phyloP scores from a whole-genome alignment of 2,888 invertebrate genomes.

The Marasmarcha lunaedactyla region DNA sequence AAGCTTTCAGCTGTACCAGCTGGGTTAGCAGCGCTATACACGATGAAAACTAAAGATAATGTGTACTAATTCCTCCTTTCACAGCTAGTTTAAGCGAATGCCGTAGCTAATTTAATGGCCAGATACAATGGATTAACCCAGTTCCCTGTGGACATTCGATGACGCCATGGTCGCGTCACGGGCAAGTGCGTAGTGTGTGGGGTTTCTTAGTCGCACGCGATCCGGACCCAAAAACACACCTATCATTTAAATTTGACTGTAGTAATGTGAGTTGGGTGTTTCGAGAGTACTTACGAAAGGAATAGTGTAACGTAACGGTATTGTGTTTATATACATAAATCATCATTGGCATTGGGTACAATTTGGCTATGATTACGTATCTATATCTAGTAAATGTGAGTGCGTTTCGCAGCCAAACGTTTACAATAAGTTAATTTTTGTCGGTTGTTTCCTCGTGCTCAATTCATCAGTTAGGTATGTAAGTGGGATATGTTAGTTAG shows the following conservation, averaged over 20 bases:
- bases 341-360: constrained; percentile 3
- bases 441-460: neutral
- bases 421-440: neutral
- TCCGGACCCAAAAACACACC: constrained; percentile 5
- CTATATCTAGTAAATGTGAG: neutral
- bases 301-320: no score
- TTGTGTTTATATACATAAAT: no score
- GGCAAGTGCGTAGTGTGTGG: constrained; percentile 33
- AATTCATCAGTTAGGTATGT: neutral
- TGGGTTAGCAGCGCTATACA: no score
- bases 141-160: constrained; percentile 15
- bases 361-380: constrained; percentile 6
- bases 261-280: no score
- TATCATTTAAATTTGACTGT: constrained; percentile 3
- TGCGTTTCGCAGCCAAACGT: neutral
- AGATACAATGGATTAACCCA: no score
- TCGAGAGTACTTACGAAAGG: no score
- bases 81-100: no score
- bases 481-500: constrained; percentile 30
- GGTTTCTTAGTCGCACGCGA: constrained; percentile 19
- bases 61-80: no score
- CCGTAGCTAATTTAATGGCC: no score
- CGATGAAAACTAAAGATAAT: no score
- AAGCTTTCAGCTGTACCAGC: no score
- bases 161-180: constrained; percentile 43